Conservation (phyloP, 2,888 invertebrate genomes). For the Parascotia fuliginaria region DNA sequence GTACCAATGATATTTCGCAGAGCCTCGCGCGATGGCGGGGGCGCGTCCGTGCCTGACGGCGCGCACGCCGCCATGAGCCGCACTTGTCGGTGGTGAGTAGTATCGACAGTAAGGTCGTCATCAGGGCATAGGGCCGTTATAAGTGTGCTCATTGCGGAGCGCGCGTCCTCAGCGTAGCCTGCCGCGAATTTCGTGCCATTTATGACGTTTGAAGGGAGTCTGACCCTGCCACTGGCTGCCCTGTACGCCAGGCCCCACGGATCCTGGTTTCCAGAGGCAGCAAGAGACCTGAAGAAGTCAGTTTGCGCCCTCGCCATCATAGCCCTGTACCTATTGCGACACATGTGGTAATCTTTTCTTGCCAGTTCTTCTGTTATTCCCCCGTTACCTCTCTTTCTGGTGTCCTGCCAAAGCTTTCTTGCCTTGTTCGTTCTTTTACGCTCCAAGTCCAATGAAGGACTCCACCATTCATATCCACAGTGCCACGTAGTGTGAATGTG, state of each 20-base stretch:
- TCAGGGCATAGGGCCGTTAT: conserved; percentile 43
- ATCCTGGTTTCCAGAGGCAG: conserved; percentile 3
- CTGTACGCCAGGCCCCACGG: conserved; percentile 40
- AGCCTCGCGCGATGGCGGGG: conserved; percentile 1
- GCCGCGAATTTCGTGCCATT: conserved; percentile 17
- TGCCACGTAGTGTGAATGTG: conserved; percentile 3
- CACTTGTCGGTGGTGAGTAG: conserved; percentile 33
- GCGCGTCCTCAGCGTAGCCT: conserved; percentile 10
- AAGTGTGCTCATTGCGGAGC: conserved; percentile 24
- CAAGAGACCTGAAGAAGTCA: neutral
- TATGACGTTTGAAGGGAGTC: conserved; percentile 27
- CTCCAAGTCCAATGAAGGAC: neutral
- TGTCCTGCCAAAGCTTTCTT: conserved; percentile 7
- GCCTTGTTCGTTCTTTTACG: neutral
- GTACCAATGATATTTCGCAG: conserved; percentile 24
- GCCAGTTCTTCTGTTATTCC: neutral
- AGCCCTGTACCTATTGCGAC: conserved; percentile 1
- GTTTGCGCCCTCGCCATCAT: conserved; percentile 15
- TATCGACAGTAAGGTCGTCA: conserved; percentile 28
- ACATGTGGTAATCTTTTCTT: neutral
- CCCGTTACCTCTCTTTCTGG: neutral
- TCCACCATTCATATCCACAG: conserved; percentile 19
- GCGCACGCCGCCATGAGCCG: conserved; percentile 22
- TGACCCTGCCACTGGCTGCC: conserved; percentile 22
- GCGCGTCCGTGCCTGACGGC: conserved; percentile 27